These are phyloP conservation scores for Arion vulgaris DNA, from an alignment of 1,140 invertebrate species.

Conservation along the genomic window DNA sequence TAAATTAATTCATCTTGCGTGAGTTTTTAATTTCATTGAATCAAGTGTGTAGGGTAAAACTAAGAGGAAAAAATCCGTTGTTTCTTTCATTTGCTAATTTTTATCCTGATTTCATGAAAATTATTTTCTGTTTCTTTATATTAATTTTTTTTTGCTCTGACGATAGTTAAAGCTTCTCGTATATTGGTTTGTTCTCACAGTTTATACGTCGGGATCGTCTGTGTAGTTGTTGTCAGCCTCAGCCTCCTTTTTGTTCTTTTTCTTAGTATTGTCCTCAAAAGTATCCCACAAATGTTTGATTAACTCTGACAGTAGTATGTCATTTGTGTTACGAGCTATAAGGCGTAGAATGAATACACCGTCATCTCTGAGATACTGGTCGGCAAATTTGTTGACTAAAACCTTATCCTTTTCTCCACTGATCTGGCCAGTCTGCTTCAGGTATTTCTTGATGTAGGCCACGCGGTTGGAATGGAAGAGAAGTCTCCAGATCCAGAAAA, in stretches of 20 bases:
- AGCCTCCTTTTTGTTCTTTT: slow-evolving; percentile 56
- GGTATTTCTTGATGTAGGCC: slow-evolving; percentile 68
- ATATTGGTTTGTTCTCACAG: no score
- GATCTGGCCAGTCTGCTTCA: slow-evolving; percentile 61
- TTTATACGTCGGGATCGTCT: background rate
- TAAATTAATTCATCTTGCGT: no score
- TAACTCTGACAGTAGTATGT: slow-evolving; percentile 68
- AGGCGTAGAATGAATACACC: slow-evolving; percentile 70
- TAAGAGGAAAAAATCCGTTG: no score
- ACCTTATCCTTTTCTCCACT: slow-evolving; percentile 60
- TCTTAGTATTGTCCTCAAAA: slow-evolving; percentile 62
- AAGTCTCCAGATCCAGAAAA: slow-evolving; percentile 66
- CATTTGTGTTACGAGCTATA: slow-evolving; percentile 68
- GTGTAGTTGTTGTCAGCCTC: background rate
- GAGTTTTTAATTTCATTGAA: no score
- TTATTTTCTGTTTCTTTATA: no score
- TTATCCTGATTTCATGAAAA: no score
- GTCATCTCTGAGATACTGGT: slow-evolving; percentile 68
- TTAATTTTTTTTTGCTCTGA: no score
- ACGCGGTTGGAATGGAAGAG: slow-evolving; percentile 61
- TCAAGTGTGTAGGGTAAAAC: no score
- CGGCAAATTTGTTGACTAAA: slow-evolving; percentile 60
- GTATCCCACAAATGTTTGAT: slow-evolving; percentile 66
- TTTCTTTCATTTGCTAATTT: no score
- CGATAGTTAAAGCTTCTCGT: no score